These are phyloP conservation scores for Danaus plexippus DNA, from an alignment of 1,140 invertebrate genomes.

Conservation along the genomic window DNA sequence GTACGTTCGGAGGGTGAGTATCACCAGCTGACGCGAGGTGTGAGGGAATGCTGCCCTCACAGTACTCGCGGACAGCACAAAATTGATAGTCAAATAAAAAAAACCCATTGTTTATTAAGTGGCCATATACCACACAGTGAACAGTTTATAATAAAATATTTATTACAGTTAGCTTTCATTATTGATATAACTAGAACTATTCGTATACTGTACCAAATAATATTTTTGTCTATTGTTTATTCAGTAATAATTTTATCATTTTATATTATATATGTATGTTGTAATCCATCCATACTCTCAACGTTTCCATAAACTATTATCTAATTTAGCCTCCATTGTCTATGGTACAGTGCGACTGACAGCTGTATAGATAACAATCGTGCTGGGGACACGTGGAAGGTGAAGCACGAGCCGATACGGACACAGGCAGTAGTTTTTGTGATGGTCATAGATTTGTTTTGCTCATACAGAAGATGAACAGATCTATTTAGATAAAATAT, in stretches of 20 bases:
- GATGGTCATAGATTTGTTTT: too few species aligned
- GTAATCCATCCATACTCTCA: background rate
- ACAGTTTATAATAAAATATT: too few species aligned
- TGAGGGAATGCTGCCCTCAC: conserved; percentile 66
- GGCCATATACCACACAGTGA: conserved; percentile 4
- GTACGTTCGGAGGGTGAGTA: conserved; percentile 60
- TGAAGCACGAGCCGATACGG: conserved; percentile 23
- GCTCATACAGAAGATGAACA: too few species aligned
- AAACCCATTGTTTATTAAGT: conserved; percentile 19
- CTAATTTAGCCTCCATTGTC: conserved; percentile 21
- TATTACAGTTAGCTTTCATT: too few species aligned
- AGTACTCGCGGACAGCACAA: conserved; percentile 39
- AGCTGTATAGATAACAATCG: conserved; percentile 32
- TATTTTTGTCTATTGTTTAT: too few species aligned
- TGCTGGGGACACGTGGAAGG: conserved; percentile 28
- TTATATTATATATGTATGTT: too few species aligned
- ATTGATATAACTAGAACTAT: too few species aligned
- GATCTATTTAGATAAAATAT: too few species aligned
- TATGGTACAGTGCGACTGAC: conserved; percentile 22
- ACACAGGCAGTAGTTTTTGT: conserved; percentile 12
- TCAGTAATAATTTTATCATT: too few species aligned
- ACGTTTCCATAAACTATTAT: too few species aligned
- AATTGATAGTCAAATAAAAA: conserved; percentile 59
- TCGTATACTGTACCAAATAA: too few species aligned
- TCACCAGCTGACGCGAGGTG: conserved; percentile 67